A percentile compares a stretch with the other conserved stretches of the same genome.
phyloP scores from a whole-genome alignment of 1,140 invertebrate species.

The Halesus radiatus region DNA sequence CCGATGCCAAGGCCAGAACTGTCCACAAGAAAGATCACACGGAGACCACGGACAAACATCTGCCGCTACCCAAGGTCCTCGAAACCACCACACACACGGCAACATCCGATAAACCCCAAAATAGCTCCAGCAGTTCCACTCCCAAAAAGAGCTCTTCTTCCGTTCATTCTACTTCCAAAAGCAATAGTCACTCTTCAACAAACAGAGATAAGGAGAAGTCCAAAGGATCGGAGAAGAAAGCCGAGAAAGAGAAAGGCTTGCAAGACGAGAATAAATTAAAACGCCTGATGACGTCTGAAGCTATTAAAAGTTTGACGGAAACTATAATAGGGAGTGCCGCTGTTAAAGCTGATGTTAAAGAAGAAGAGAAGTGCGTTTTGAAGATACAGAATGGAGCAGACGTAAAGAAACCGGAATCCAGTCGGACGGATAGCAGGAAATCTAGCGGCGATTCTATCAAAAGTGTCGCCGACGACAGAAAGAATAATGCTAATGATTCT shows the following conservation, averaged over 20 bases:
- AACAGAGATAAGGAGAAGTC: conserved; percentile 17
- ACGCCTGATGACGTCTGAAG: conserved; percentile 13
- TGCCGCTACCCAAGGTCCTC: neutral
- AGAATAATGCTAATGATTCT: neutral
- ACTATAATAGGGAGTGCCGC: neutral
- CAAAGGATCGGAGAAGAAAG: conserved; percentile 20
- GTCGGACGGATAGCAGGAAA: conserved; percentile 12
- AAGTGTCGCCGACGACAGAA: neutral
- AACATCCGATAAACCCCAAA: too few species aligned
- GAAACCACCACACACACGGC: neutral
- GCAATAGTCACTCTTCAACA: conserved; percentile 1
- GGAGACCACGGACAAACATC: neutral
- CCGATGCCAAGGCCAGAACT: conserved; percentile 16
- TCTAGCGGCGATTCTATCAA: conserved; percentile 28
- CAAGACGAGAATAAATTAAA: conserved; percentile 45
- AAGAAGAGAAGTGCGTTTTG: conserved; percentile 28
- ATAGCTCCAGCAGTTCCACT: neutral
- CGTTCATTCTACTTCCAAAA: conserved; percentile 8
- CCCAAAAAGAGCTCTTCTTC: conserved; percentile 15
- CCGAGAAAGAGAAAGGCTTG: neutral
- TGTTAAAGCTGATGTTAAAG: neutral
- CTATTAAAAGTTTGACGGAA: conserved; percentile 19
- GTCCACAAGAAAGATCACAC: conserved; percentile 32
- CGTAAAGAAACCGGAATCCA: conserved; percentile 2
- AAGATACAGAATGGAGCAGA: conserved; percentile 42